Conservation (phyloP, 2,888 invertebrate genomes). For the Pandemis heparana region DNA sequence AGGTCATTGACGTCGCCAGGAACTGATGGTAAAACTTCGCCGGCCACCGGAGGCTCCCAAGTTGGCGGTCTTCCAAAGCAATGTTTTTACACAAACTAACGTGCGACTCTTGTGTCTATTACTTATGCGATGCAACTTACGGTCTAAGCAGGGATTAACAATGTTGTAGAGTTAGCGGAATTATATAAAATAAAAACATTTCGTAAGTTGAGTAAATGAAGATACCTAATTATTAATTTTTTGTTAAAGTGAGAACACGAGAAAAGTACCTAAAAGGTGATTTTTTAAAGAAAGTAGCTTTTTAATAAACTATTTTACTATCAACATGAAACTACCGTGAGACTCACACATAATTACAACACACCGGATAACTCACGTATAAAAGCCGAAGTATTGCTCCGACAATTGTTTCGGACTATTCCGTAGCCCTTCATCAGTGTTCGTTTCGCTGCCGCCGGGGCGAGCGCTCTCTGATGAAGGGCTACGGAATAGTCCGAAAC, state of each 20-base stretch:
- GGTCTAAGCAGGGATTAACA: conserved; percentile 26
- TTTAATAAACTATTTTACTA: too few relatives aligned
- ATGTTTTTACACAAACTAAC: conserved; percentile 61
- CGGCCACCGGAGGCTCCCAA: conserved; percentile 48
- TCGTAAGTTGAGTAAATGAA: not conserved
- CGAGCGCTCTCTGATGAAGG: too few relatives aligned
- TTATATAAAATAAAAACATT: too few relatives aligned
- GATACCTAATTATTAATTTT: too few relatives aligned
- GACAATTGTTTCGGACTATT: too few relatives aligned
- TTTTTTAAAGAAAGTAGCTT: not conserved
- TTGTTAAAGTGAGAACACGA: not conserved
- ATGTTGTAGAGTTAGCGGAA: not conserved
- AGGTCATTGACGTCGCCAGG: conserved; percentile 50
- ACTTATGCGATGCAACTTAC: conserved; percentile 55
- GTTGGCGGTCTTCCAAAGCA: conserved; percentile 61
- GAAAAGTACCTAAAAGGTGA: not conserved
- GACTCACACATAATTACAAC: too few relatives aligned
- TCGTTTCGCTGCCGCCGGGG: too few relatives aligned
- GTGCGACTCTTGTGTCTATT: conserved; percentile 54
- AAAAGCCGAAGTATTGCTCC: too few relatives aligned
- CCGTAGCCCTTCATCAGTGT: too few relatives aligned
- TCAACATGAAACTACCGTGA: too few relatives aligned
- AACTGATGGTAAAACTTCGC: conserved; percentile 49
- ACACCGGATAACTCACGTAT: too few relatives aligned
- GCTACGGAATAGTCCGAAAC: too few relatives aligned